A percentile compares a stretch with the other conserved stretches of the same genome.
Conservation (phyloP, 2,113 vertebrate species). For the Zootoca vivipara region DNA sequence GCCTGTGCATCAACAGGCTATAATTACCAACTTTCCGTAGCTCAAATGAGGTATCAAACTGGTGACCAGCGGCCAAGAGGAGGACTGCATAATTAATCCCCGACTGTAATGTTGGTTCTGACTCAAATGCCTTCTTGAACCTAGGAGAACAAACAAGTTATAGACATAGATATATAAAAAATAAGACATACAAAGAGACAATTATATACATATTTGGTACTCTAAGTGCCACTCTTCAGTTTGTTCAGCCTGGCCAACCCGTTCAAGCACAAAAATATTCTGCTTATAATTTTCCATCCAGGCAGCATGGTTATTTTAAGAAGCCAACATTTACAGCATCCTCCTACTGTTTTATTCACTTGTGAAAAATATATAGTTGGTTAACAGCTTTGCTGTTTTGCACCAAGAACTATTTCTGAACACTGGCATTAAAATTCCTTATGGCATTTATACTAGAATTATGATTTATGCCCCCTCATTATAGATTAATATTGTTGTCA, state of each 20-base stretch:
- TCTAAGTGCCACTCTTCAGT: conserved; percentile 66
- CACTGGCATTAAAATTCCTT: not conserved
- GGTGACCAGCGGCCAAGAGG: conserved; percentile 92
- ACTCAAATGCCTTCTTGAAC: conserved; percentile 97
- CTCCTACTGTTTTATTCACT: conserved; percentile 34
- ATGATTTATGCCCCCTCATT: not conserved
- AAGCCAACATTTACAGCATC: conserved; percentile 53
- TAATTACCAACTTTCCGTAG: conserved; percentile 98
- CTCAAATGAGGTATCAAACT: conserved; percentile 97
- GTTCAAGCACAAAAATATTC: conserved; percentile 65
- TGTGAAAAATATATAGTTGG: not conserved
- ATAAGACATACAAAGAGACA: conserved; percentile 46
- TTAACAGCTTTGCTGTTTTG: not conserved
- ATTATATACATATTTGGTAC: conserved; percentile 39
- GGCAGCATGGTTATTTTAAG: conserved; percentile 64
- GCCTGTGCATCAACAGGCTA: conserved; percentile 53
- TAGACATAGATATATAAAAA: conserved; percentile 45
- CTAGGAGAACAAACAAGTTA: conserved; percentile 76
- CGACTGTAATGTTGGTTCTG: conserved; percentile 96
- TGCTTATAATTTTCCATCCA: conserved; percentile 53
- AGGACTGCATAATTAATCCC: conserved; percentile 98
- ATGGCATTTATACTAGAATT: not conserved
- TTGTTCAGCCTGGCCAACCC: conserved; percentile 62
- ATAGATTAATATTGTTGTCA: not conserved
- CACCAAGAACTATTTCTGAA: not conserved